Percentiles rank a stretch among this genome's conserved stretches.
These are phyloP conservation scores for Hippoglossus hippoglossus DNA, from an alignment of 2,797 vertebrate genomes.

Conservation along the genomic window DNA sequence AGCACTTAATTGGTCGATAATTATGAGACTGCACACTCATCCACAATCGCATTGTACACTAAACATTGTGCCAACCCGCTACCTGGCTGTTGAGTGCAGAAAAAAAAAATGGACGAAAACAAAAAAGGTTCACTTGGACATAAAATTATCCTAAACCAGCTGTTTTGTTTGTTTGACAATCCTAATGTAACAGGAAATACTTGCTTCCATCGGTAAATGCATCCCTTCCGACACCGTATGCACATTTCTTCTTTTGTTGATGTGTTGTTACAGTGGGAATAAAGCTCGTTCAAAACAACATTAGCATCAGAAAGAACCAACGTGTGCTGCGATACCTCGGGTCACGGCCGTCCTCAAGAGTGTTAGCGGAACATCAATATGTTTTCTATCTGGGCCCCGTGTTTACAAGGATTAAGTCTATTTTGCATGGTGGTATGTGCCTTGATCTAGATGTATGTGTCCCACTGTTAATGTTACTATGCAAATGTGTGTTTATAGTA, in stretches of 20 bases:
- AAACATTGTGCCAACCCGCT: neutral
- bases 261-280: neutral
- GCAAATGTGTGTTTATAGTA: neutral
- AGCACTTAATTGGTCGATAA: too few species aligned
- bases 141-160: too few species aligned
- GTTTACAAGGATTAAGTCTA: neutral
- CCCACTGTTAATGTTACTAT: too few species aligned
- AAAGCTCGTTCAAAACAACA: conserved; percentile 13
- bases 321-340: neutral
- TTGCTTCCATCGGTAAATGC: neutral
- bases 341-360: neutral
- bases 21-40: too few species aligned
- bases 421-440: neutral
- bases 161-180: too few species aligned
- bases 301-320: conserved; percentile 6
- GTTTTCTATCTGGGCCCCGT: neutral
- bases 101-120: too few species aligned
- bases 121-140: too few species aligned
- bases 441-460: neutral
- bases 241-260: neutral
- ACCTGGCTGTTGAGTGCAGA: neutral
- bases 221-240: neutral
- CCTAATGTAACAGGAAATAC: too few species aligned
- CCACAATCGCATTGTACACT: too few species aligned
- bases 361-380: neutral